Evolutionary conservation across 2,888 invertebrate species (phyloP).

Genomic region (Mythimna vitellina): DNA sequence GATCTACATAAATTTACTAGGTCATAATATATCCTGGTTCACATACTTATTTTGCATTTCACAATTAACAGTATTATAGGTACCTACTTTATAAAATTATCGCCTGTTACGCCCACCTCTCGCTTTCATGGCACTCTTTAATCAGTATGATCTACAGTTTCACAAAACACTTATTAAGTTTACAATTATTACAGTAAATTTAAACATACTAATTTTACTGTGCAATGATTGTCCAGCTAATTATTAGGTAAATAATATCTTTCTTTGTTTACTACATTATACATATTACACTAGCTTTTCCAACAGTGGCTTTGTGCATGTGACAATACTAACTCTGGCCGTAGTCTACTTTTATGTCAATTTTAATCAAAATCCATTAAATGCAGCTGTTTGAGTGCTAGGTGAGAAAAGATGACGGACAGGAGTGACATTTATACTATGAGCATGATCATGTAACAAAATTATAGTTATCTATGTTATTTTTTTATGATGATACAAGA

Average conservation of each 20-base stretch:
- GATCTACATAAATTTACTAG: neutral
- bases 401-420: too few relatives aligned
- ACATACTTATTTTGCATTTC: neutral
- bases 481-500: too few relatives aligned
- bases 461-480: too few relatives aligned
- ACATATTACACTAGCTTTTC: neutral
- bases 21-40: neutral
- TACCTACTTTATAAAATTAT: neutral
- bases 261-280: neutral
- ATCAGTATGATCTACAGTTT: neutral
- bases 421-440: too few relatives aligned
- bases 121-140: neutral
- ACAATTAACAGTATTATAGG: neutral
- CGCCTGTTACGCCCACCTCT: slow-evolving; percentile 40
- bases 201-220: neutral
- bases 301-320: neutral
- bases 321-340: neutral
- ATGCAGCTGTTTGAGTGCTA: neutral
- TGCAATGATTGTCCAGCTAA: neutral
- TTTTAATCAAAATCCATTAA: neutral
- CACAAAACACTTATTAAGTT: neutral
- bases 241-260: neutral
- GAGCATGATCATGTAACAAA: too few relatives aligned
- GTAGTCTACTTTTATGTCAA: neutral
- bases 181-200: neutral